These are phyloP conservation scores for Pipistrellus pipistrellus DNA, from an alignment of 2,797 vertebrate species.

Conservation along the genomic window DNA sequence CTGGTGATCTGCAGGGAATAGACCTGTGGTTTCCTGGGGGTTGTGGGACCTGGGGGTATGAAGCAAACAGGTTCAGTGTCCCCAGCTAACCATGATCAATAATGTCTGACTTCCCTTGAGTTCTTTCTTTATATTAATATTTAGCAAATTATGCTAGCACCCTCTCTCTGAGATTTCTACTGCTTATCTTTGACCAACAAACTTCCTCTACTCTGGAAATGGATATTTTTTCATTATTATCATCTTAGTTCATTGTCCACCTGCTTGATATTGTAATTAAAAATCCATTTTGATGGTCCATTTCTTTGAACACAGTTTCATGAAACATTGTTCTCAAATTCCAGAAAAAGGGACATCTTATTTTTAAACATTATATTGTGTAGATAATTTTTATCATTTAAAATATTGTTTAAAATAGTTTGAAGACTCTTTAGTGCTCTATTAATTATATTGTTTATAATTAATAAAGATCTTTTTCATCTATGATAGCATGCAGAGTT, in stretches of 20 bases:
- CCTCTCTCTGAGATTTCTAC: neutral
- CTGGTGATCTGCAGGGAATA: neutral
- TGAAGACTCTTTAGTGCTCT: neutral
- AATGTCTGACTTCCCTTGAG: neutral
- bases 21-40: neutral
- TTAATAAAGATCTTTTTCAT: neutral
- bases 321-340: neutral
- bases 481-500: neutral
- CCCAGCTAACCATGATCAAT: neutral
- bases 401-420: neutral
- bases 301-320: neutral
- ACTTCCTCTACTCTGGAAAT: neutral
- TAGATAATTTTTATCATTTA: neutral
- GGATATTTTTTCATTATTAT: neutral
- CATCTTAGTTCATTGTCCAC: neutral
- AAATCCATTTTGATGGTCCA: neutral
- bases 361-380: neutral
- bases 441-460: neutral
- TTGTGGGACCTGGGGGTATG: neutral
- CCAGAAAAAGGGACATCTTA: neutral
- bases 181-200: neutral
- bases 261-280: neutral
- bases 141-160: neutral
- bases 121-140: neutral
- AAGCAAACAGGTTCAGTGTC: neutral